Conservation (phyloP, 2,888 invertebrate species). For the Gari tellinella region DNA sequence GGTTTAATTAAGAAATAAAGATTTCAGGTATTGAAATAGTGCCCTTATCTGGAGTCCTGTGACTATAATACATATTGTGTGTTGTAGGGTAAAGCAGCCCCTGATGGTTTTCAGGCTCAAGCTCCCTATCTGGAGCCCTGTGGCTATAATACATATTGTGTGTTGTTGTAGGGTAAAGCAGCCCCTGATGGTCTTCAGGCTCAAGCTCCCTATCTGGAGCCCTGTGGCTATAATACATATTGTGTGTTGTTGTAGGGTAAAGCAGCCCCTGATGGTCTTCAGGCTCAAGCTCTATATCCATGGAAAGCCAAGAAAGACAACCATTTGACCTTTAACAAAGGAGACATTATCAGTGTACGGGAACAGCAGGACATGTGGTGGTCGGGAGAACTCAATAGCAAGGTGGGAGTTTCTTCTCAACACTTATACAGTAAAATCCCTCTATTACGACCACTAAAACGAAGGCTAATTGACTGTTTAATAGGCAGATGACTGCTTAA, state of each 20-base stretch:
- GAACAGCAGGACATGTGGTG: conserved; percentile 89
- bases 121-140: no score
- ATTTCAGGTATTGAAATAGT: no score
- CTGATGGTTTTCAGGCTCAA: conserved; percentile 85
- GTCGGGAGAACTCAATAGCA: conserved; percentile 87
- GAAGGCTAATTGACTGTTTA: no score
- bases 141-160: no score
- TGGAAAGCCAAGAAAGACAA: conserved; percentile 88
- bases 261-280: conserved; percentile 84
- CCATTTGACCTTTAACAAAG: conserved; percentile 88
- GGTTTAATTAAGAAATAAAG: no score
- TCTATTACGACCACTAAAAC: no score
- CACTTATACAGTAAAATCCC: not conserved
- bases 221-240: no score
- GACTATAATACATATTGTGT: no score
- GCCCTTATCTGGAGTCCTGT: no score
- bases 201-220: conserved; percentile 86
- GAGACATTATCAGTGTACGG: conserved; percentile 87
- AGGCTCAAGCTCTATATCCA: conserved; percentile 86
- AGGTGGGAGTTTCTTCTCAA: conserved; percentile 68
- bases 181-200: conserved; percentile 85
- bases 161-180: conserved; percentile 72
- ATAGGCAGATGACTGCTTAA: no score
- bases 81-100: conserved; percentile 81
- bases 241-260: conserved; percentile 70